Base-by-base conservation (phyloP, 2,113 vertebrate genomes). In the Eptatretus burgeri region DNA sequence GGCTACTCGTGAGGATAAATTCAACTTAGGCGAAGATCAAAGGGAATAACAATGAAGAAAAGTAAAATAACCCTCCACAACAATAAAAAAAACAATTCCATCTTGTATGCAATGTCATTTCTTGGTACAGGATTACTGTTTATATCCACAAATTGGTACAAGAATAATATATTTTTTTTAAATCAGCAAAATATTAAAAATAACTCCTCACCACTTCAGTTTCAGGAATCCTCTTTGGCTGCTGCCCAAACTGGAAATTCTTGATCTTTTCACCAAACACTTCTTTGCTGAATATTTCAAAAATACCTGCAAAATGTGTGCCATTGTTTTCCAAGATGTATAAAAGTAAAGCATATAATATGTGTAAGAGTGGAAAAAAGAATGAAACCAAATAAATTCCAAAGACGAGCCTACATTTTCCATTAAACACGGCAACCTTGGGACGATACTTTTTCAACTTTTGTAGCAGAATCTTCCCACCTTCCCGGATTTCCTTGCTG, bases 281-380 rank as follows among this genome's bases (percentile, higher is more conserved):
- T 74, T 98, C 91, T 75, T 80, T 98, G 77, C 87, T 85, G 76
- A 98, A 98, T 73, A 86, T 96, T 78, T 96, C 91, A 75, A 95
- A 98, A 77, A 98, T 96, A 72, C 89, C 89, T 98, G 68, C 41
- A 73, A 70, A 72, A 41, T 41, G 27, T 41, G 27, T 41, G 27
- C 27, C 27, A 41, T 41, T 5, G 27, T 41, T 41, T 41, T 41
- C 3, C 27, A 41, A 41, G 7, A 41, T 41, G 7, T 5, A 41
- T 41, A 41, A 41, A 41, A 7, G 27, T 41, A 41, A 41, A 41
- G 27, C n/a, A n/a, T 41, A 41, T 41, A 41, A 41, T n/a, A 41
- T 41, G 27, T 41, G 7, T 51, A 18, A 50, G 51, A 11, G 9
- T 63, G 27, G 14, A 60, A 63, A 14, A 14, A 11, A 52, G 51